Conservation (phyloP, 1,140 invertebrate species). For the Drosophila malerkotliana region DNA sequence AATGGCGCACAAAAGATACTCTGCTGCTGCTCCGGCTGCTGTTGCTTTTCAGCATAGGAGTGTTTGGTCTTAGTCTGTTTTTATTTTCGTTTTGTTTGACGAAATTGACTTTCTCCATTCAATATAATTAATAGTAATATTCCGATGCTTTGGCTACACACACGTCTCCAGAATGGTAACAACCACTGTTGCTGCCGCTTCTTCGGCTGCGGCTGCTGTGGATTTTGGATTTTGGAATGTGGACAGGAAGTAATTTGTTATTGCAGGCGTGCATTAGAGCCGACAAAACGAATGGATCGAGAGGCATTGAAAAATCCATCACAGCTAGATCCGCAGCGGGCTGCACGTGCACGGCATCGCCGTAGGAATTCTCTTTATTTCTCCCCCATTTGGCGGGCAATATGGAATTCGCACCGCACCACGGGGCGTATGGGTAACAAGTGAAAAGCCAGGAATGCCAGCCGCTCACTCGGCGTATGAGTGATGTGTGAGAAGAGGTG, state of each 20-base stretch:
- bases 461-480: conserved; percentile 53
- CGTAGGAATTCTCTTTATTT: conserved; percentile 21
- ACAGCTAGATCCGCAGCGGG: conserved; percentile 21
- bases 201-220: conserved; percentile 12
- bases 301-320: conserved; percentile 27
- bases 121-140: conserved; percentile 83
- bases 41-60: conserved; percentile 47
- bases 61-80: conserved; percentile 24
- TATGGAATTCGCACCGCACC: conserved; percentile 65
- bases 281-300: conserved; percentile 37
- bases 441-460: conserved; percentile 69
- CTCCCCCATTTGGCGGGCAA: conserved; percentile 7
- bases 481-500: conserved; percentile 21
- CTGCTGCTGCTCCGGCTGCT: conserved; percentile 18
- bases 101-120: conserved; percentile 82
- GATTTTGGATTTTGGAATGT: conserved; percentile 23
- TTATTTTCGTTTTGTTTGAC: conserved; percentile 50
- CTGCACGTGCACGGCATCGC: conserved; percentile 45
- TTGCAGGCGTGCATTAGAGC: conserved; percentile 62
- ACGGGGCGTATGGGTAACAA: conserved; percentile 79
- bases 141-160: conserved; percentile 54
- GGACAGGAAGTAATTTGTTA: conserved; percentile 78
- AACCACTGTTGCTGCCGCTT: conserved; percentile 1
- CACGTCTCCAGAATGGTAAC: conserved; percentile 72
- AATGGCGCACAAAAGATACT: conserved; percentile 74